Percentiles rank a stretch among this genome's conserved stretches.
phyloP scores from a whole-genome alignment of 2,113 vertebrate genomes.

The Nipponia nippon region DNA sequence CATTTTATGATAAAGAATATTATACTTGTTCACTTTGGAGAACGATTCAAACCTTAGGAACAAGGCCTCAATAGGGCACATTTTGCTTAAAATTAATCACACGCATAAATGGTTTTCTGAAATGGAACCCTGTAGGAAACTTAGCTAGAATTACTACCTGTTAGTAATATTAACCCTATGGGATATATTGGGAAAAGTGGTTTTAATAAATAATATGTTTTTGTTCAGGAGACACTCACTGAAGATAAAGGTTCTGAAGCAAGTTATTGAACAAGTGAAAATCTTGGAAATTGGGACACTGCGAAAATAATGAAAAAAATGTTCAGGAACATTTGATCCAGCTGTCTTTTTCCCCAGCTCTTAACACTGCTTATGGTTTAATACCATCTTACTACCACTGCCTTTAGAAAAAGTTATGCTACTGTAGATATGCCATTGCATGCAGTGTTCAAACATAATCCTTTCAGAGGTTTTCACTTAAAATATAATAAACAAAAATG shows the following conservation, averaged over 20 bases:
- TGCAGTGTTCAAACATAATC: neutral
- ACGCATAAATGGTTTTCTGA: neutral
- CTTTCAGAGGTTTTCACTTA: neutral
- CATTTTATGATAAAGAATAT: neutral
- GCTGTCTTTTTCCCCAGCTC: neutral
- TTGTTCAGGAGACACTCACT: neutral
- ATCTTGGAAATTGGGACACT: neutral
- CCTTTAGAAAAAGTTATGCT: neutral
- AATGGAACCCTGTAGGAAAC: neutral
- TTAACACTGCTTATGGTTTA: neutral
- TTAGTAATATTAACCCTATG: neutral
- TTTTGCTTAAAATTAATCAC: neutral
- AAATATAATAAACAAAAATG: constrained; percentile 23
- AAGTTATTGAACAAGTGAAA: neutral
- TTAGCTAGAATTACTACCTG: neutral
- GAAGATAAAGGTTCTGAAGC: neutral
- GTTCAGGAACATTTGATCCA: neutral
- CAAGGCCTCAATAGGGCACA: neutral
- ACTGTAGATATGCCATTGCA: neutral
- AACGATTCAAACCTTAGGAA: neutral
- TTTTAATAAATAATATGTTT: neutral
- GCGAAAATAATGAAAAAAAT: neutral
- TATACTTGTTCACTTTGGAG: neutral
- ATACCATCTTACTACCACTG: neutral
- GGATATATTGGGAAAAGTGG: neutral